phyloP scores from a whole-genome alignment of 2,113 vertebrate species.

The Corythaixoides concolor region DNA sequence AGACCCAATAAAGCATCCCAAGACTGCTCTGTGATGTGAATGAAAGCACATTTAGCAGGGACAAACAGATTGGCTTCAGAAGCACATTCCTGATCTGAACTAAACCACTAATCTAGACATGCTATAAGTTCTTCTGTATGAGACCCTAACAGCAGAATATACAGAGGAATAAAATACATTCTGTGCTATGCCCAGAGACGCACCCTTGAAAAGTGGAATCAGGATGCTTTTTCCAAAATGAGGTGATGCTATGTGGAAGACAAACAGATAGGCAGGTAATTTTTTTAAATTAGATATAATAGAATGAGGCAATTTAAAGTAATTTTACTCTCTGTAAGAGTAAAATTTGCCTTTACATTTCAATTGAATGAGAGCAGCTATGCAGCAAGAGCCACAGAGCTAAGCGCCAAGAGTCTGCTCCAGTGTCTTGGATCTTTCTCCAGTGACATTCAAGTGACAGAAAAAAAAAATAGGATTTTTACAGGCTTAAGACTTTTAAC shows the following conservation, averaged over 20 bases:
- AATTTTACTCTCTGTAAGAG: background rate
- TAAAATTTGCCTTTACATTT: conserved; percentile 1
- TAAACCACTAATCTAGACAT: background rate
- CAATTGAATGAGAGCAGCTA: background rate
- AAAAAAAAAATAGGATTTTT: background rate
- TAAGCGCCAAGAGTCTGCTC: background rate
- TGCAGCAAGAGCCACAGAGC: background rate
- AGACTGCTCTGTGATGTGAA: background rate
- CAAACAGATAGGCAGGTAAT: background rate
- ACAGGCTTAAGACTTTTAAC: background rate
- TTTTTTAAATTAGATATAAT: background rate
- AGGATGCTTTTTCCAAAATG: background rate
- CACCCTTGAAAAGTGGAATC: background rate
- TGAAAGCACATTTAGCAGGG: background rate
- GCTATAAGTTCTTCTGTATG: background rate
- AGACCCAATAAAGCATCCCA: background rate
- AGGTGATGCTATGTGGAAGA: background rate
- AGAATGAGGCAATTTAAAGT: background rate
- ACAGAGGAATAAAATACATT: background rate
- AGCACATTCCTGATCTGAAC: background rate
- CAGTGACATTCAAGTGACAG: background rate
- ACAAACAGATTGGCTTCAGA: background rate
- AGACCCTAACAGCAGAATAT: background rate
- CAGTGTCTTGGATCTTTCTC: background rate
- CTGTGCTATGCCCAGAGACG: background rate